These are phyloP conservation scores for Alcis repandata DNA, from an alignment of 2,888 invertebrate species.

Conservation along the genomic window DNA sequence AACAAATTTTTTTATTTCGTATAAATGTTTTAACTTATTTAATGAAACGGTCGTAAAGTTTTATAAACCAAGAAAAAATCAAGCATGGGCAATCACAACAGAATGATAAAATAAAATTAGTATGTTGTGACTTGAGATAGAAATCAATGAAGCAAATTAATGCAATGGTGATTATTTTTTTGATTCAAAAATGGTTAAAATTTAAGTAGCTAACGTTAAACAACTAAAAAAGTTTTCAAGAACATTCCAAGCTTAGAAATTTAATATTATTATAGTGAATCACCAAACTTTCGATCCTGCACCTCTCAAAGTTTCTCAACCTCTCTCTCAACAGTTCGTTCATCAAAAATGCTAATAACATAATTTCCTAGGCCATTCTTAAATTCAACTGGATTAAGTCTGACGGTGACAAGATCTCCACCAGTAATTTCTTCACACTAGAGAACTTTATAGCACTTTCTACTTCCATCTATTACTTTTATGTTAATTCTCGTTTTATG, in stretches of 20 bases:
- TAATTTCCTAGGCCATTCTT: slow-evolving; percentile 11
- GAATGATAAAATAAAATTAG: too few relatives aligned
- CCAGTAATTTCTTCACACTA: slow-evolving; percentile 38
- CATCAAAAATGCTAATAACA: slow-evolving; percentile 8
- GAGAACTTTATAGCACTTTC: slow-evolving; percentile 50
- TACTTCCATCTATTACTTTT: slow-evolving; percentile 42
- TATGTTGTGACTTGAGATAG: too few relatives aligned
- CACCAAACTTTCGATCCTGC: background rate
- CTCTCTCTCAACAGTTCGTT: background rate
- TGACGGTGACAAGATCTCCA: slow-evolving; percentile 23
- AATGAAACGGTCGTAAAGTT: too few relatives aligned
- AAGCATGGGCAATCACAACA: too few relatives aligned
- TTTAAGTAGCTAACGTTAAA: background rate
- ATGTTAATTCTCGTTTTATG: slow-evolving; percentile 43
- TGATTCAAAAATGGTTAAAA: too few relatives aligned
- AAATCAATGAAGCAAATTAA: too few relatives aligned
- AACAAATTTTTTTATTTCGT: too few relatives aligned
- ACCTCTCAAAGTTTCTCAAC: background rate
- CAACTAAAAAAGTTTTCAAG: background rate
- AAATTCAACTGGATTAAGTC: slow-evolving; percentile 34
- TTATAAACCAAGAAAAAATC: too few relatives aligned
- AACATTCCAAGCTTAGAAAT: background rate
- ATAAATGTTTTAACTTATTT: too few relatives aligned
- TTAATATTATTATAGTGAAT: background rate
- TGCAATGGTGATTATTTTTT: too few relatives aligned